phyloP scores from a whole-genome alignment of 2,113 vertebrate species.

The Lates calcarifer region DNA sequence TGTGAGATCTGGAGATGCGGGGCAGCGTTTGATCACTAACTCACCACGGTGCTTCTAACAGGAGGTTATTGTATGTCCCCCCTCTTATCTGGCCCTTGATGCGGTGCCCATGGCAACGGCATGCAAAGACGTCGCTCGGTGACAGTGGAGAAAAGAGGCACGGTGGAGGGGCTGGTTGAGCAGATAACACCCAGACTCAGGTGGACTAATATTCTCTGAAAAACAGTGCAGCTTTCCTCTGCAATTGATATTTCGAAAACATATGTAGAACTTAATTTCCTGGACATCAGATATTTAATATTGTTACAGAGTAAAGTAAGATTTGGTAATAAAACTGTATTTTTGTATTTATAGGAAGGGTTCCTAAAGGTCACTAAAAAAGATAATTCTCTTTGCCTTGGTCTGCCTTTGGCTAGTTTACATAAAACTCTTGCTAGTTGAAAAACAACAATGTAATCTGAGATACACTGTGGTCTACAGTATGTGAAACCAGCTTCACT shows the following conservation, averaged over 20 bases:
- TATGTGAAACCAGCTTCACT: neutral
- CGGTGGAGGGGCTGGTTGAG: neutral
- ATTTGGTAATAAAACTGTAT: neutral
- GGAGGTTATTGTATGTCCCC: conserved; percentile 73
- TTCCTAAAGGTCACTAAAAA: neutral
- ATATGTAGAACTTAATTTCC: neutral
- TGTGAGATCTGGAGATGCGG: conserved; percentile 64
- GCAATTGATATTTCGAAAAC: neutral
- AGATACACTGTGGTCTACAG: neutral
- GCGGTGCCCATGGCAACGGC: conserved; percentile 77
- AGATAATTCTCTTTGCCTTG: neutral
- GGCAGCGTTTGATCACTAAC: conserved; percentile 73
- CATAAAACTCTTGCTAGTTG: neutral
- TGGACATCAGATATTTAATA: neutral
- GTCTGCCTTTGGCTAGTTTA: neutral
- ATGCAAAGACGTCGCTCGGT: conserved; percentile 49
- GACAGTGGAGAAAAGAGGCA: conserved; percentile 25
- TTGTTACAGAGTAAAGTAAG: neutral
- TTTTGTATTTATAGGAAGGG: neutral
- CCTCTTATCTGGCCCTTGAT: conserved; percentile 83
- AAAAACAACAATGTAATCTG: neutral
- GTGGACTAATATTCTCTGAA: neutral
- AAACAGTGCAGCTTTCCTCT: neutral
- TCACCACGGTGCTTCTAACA: conserved; percentile 68
- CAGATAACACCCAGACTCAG: conserved; percentile 20